These are phyloP conservation scores for Harpalus rufipes DNA, from an alignment of 2,888 invertebrate genomes.

Conservation along the genomic window DNA sequence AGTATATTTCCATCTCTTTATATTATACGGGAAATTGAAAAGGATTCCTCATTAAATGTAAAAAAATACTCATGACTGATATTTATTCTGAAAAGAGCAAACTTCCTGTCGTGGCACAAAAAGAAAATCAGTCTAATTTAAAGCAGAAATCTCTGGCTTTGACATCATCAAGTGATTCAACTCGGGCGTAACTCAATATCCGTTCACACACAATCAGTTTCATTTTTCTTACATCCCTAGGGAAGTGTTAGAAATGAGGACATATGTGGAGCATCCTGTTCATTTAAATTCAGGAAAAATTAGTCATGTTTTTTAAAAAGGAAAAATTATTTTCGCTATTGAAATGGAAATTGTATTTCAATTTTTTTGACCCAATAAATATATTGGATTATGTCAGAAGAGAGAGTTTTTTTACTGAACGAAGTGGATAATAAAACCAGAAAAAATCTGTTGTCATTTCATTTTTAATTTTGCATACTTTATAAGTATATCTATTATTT, in stretches of 20 bases:
- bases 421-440: no score
- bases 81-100: conserved; percentile 24
- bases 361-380: background rate
- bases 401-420: no score
- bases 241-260: background rate
- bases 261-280: conserved; percentile 1
- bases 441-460: no score
- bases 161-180: conserved; percentile 26
- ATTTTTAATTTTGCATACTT: no score
- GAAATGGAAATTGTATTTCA: background rate
- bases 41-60: background rate
- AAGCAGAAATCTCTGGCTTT: conserved; percentile 42
- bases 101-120: conserved; percentile 17
- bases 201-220: conserved; percentile 37
- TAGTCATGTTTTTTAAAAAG: background rate
- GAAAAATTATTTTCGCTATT: background rate
- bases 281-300: conserved; percentile 7
- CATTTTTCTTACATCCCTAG: conserved; percentile 7
- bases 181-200: conserved; percentile 30
- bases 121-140: conserved; percentile 48
- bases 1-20: background rate
- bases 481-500: no score
- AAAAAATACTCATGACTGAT: background rate
- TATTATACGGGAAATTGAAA: background rate
- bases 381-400: no score